Evolutionary conservation across 2,113 vertebrate species (phyloP).

Genomic region (Alosa alosa): DNA sequence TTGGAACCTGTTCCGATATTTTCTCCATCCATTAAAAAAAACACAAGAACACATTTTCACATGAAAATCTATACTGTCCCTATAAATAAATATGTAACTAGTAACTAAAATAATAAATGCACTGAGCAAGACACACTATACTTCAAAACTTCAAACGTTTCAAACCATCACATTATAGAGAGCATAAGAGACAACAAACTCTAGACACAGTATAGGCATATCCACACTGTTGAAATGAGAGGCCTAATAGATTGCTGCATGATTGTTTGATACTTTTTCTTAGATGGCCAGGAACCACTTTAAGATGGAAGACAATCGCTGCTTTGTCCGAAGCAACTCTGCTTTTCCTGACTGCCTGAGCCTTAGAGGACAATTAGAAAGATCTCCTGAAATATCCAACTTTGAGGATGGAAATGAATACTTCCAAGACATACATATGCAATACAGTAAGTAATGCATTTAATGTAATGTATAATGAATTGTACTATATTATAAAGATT

Average conservation of each 20-base stretch:
- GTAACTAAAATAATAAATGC: background rate
- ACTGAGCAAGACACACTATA: background rate
- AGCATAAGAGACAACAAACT: constrained; percentile 4
- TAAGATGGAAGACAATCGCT: constrained; percentile 27
- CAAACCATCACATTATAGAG: background rate
- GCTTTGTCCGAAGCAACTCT: constrained; percentile 33
- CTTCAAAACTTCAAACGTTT: background rate
- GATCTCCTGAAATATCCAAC: background rate
- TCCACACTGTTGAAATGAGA: constrained; percentile 26
- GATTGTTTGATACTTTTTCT: constrained; percentile 41
- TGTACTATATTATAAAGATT: background rate
- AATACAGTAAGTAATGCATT: background rate
- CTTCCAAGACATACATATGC: background rate
- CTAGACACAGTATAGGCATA: constrained; percentile 3
- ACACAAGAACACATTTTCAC: constrained; percentile 46
- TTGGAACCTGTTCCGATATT: constrained; percentile 89
- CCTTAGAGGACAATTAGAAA: background rate
- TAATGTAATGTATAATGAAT: background rate
- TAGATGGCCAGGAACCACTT: constrained; percentile 34
- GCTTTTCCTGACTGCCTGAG: background rate
- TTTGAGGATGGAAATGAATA: background rate
- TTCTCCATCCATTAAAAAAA: constrained; percentile 86
- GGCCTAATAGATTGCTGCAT: constrained; percentile 17
- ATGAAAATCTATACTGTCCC: constrained; percentile 31
- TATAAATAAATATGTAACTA: constrained; percentile 17